Base-by-base conservation (phyloP, 2,113 vertebrate genomes). In the Glaucidium brasilianum region DNA sequence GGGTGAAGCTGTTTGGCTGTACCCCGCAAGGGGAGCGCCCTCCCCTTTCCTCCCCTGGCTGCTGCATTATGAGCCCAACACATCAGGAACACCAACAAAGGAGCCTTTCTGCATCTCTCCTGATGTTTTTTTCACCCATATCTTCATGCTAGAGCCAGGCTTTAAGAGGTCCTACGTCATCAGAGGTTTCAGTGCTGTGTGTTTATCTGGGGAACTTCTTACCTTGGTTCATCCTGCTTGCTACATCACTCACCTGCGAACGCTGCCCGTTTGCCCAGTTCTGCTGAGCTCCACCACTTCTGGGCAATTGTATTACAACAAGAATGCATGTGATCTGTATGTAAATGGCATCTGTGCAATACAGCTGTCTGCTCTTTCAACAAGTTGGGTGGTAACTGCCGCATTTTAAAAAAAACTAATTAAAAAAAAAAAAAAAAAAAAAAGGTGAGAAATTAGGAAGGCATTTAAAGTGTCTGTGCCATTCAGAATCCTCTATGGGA, bases 21-120 rank as follows among this genome's bases (percentile, higher is more conserved):
- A 60, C 15, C 50, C 62, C 35, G 50, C 14, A 17, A 60, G 45
- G 25, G 43, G 43, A 91, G 5, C 2, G 0, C 47, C 22, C 25
- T 79, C 18, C 52, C 75, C 2, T 25, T 67, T 47, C 47, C 47
- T 62, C 74, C 64, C 58, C 32, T 17, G 9, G 43, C 47, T 56
- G 13, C 45, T n/a, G 6, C 11, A 1, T 5, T 5, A 4, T 1
- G 37, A 85, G 37, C 1, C 2, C 22, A 0, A 49, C 62, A 53
- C 55, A 43, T 20, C 79, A 69, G 63, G 49, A 22, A 9, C n/a
- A 6, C 0, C 4, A 45, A 5, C 47, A 41, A 25, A 60, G 39
- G 21, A 49, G 14, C 23, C 37, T 37, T 62, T 34, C 72, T 53
- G 34, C 52, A n/a, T 10, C 35, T 12, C 18, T 13, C 26, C 14